Evolutionary conservation across 2,888 invertebrate species (phyloP).

Genomic region (Stegophylla sp.): DNA sequence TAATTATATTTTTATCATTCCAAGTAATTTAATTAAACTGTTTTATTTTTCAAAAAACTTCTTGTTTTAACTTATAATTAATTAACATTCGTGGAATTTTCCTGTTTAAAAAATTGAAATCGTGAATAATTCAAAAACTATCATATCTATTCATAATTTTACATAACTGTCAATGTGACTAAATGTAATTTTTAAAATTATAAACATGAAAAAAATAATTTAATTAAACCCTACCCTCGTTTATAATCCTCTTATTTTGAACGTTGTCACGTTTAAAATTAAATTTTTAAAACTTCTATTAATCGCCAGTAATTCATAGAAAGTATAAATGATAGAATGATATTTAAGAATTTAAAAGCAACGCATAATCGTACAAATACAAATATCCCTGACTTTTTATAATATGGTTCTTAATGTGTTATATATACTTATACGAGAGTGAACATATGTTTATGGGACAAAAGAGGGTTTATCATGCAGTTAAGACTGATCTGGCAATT

Average conservation of each 20-base stretch:
- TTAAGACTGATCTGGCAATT: slow-evolving; percentile 29
- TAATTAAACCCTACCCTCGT: neutral
- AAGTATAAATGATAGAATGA: neutral
- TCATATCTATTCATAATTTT: neutral
- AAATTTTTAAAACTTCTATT: neutral
- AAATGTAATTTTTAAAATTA: neutral
- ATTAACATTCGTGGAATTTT: neutral
- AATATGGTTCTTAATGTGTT: no score
- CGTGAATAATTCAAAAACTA: neutral
- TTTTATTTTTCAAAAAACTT: neutral
- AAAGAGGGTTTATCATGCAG: neutral
- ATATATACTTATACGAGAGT: neutral
- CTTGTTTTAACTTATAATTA: neutral
- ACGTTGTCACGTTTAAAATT: neutral
- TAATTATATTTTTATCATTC: neutral
- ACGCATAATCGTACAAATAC: neutral
- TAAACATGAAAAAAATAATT: neutral
- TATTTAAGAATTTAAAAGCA: neutral
- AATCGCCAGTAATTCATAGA: neutral
- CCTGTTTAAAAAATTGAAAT: neutral
- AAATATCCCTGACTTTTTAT: slow-evolving; percentile 1
- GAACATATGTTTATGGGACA: slow-evolving; percentile 2
- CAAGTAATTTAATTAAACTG: neutral
- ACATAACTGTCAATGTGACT: neutral
- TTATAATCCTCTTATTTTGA: neutral